A percentile compares a stretch with the other conserved stretches of the same genome.
These are phyloP conservation scores for Marmota flaviventris DNA, from an alignment of 2,113 vertebrate species.

Conservation along the genomic window DNA sequence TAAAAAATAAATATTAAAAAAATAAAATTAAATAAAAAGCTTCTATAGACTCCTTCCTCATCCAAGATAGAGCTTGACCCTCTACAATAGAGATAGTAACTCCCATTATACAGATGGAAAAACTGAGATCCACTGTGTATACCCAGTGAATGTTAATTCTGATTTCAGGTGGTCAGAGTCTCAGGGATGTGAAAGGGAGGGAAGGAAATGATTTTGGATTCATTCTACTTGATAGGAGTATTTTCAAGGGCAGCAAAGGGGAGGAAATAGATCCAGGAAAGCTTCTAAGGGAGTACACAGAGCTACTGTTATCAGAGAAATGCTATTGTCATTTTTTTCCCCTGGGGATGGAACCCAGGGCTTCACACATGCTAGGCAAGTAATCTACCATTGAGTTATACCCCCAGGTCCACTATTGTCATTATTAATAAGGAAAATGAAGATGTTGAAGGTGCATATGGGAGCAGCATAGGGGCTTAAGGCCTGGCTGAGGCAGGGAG, in stretches of 20 bases:
- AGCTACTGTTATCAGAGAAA: not conserved
- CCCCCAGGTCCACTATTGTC: not conserved
- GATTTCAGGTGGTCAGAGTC: not conserved
- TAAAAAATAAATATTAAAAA: too few species aligned
- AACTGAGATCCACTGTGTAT: not conserved
- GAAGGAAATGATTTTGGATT: constrained; percentile 32
- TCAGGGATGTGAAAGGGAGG: not conserved
- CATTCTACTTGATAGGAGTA: constrained; percentile 6
- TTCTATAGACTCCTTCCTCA: not conserved
- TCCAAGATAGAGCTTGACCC: not conserved
- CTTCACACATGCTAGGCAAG: not conserved
- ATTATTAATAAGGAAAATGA: not conserved
- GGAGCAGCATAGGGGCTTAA: not conserved
- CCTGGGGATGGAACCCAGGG: not conserved
- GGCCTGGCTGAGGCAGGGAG: not conserved
- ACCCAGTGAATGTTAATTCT: not conserved
- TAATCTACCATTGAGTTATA: not conserved
- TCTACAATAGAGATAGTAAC: not conserved
- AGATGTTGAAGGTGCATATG: not conserved
- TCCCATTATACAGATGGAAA: constrained; percentile 47
- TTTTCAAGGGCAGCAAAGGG: constrained; percentile 42
- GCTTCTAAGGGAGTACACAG: not conserved
- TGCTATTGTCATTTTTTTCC: not conserved
- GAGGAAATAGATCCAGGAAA: not conserved
- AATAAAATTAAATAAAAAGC: not conserved